Conservation (phyloP, 2,888 invertebrate species). For the Mycalesis mineus region DNA sequence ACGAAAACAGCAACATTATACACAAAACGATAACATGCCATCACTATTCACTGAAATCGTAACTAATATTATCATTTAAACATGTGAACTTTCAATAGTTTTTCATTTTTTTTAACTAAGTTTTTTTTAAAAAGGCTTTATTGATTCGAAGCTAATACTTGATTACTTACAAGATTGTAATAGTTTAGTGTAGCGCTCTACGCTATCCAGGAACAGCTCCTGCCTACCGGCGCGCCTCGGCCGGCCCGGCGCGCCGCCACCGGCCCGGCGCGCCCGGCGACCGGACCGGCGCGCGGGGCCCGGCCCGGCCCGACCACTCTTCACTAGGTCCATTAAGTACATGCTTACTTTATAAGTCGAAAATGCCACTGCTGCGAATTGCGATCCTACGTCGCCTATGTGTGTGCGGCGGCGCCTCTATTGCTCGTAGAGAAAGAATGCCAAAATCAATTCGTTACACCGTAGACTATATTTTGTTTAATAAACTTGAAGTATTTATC, state of each 20-base stretch:
- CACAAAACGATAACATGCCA: constrained; percentile 68
- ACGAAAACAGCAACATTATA: constrained; percentile 66
- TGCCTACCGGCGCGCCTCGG: constrained; percentile 46
- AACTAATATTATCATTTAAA: constrained; percentile 70
- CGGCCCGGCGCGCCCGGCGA: constrained; percentile 49
- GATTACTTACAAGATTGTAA: constrained; percentile 77
- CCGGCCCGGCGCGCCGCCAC: constrained; percentile 57
- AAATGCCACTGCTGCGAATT: constrained; percentile 76
- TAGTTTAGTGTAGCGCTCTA: constrained; percentile 57
- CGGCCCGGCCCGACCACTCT: constrained; percentile 45
- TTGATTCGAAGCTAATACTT: constrained; percentile 78
- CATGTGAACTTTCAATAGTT: constrained; percentile 73
- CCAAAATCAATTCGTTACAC: constrained; percentile 75
- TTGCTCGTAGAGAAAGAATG: constrained; percentile 72
- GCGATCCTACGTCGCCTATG: constrained; percentile 72
- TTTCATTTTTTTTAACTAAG: constrained; percentile 61
- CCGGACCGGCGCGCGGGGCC: constrained; percentile 61
- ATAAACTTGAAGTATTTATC: constrained; percentile 78
- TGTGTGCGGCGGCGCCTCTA: constrained; percentile 42
- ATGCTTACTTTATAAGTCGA: constrained; percentile 72
- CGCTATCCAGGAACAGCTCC: constrained; percentile 35
- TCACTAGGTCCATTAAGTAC: constrained; percentile 69
- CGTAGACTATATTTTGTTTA: constrained; percentile 76
- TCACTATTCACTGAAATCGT: constrained; percentile 71
- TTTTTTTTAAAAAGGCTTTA: constrained; percentile 75